These are phyloP conservation scores for Pissodes strobi DNA, from an alignment of 1,140 invertebrate genomes.

Conservation along the genomic window DNA sequence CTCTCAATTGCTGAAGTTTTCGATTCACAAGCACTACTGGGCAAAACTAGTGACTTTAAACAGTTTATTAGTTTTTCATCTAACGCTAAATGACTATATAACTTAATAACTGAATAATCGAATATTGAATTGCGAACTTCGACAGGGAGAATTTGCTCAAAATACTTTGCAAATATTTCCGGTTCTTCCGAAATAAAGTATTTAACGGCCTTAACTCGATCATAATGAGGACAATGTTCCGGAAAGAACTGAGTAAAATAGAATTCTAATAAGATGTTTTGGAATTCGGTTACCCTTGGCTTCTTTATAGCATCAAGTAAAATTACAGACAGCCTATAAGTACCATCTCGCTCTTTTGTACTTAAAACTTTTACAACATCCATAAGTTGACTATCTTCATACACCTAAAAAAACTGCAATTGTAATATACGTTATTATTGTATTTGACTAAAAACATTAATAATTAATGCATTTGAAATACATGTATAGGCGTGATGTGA, in stretches of 20 bases:
- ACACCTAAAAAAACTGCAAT: slow-evolving; percentile 2
- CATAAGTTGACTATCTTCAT: not conserved
- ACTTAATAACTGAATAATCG: slow-evolving; percentile 5
- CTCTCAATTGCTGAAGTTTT: not conserved
- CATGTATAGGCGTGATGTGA: too few relatives aligned
- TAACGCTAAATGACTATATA: slow-evolving; percentile 19
- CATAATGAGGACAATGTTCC: not conserved
- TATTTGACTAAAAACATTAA: too few relatives aligned
- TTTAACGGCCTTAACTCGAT: not conserved
- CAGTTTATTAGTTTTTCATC: slow-evolving; percentile 9
- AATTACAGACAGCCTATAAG: not conserved
- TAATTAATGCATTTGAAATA: too few relatives aligned
- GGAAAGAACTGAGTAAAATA: not conserved
- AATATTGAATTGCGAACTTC: not conserved
- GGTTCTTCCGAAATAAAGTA: slow-evolving; percentile 7
- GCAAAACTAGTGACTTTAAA: not conserved
- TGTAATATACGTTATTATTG: not conserved
- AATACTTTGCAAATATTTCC: not conserved
- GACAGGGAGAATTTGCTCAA: not conserved
- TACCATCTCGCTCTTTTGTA: not conserved
- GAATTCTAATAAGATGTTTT: slow-evolving; percentile 2
- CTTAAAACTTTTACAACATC: not conserved
- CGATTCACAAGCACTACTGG: not conserved
- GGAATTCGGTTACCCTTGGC: slow-evolving; percentile 3
- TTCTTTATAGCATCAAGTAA: slow-evolving; percentile 6